Percentiles rank a stretch among this genome's conserved stretches.
phyloP scores from a whole-genome alignment of 2,797 vertebrate species.

The Sebastes trivittatus region DNA sequence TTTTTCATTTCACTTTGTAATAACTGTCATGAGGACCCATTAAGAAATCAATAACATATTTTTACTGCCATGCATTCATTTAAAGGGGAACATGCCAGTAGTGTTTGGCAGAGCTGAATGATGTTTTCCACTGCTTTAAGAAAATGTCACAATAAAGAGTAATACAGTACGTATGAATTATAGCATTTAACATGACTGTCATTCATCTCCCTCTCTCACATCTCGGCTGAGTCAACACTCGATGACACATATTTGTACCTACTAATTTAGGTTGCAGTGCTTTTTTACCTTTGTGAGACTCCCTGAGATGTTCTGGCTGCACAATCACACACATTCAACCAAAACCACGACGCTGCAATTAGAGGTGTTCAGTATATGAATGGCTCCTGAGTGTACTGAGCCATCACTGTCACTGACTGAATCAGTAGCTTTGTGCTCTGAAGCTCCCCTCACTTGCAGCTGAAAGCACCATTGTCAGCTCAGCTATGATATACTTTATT shows the following conservation, averaged over 20 bases:
- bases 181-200: conserved; percentile 20
- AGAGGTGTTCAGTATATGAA: conserved; percentile 2
- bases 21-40: conserved; percentile 11
- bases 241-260: conserved; percentile 1
- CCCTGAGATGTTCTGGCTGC: conserved; percentile 5
- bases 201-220: conserved; percentile 4
- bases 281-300: conserved; percentile 9
- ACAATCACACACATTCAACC: not conserved
- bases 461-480: not conserved
- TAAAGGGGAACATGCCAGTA: not conserved
- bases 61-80: conserved; percentile 12
- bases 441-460: not conserved
- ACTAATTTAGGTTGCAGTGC: conserved; percentile 2
- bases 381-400: conserved; percentile 2
- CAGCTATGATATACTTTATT: not conserved
- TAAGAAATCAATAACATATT: conserved; percentile 23
- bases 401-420: not conserved
- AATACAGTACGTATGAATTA: conserved; percentile 25
- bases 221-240: conserved; percentile 13
- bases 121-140: not conserved
- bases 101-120: not conserved
- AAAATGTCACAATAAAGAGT: conserved; percentile 18
- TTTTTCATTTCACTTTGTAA: conserved; percentile 18
- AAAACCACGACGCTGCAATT: not conserved
- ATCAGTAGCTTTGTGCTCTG: not conserved